Evolutionary conservation across 2,888 invertebrate species (phyloP), one percentile per base, ranked within the genome.

Genomic region (Cephus rjabovi): DNA sequence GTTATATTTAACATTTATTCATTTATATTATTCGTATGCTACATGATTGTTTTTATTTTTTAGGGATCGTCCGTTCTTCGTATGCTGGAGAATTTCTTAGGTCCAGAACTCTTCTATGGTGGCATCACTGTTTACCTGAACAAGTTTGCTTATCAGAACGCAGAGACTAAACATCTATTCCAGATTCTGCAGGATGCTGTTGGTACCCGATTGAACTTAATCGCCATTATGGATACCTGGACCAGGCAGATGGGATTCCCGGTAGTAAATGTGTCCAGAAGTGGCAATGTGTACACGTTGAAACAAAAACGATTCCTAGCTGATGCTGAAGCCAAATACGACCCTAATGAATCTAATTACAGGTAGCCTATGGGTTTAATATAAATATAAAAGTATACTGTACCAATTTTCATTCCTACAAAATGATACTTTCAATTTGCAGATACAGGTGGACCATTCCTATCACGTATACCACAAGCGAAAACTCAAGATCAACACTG

Each of bases 171-270:
- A 78, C 95, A 98, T 89, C 93, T 98, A 73, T 94, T 97, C 87
- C 92, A 93, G 3, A 94, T 94, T 73, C 91, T 98, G 34, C 94
- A 95, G 86, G 92, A 92, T 0, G 92, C 93, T 78, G 93, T 94
- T 77, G 92, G 92, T 69, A 91, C 90, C 23, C 90, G 92, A 77
- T 92, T 95, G 9, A 93, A 93, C 87, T 89, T 95, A 4, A 92
- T 91, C 86, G 93, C 90, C 70, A 94, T 97, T 79, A 96, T 98
- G 96, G 95, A 96, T 87, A 97, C 97, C 0, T 98, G 97, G 96
- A 98, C 97, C 0, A 93, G 94, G 71, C 98, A 98, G 92, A 97
- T 95, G 95, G 98, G 98, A 0, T 96, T 95, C 86, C 98, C 98
- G 0, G 93, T 98, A 0, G 92, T 98, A 4, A 93, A 92, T 1